Conservation (phyloP, 2,888 invertebrate genomes). For the Yponomeuta evonymella region DNA sequence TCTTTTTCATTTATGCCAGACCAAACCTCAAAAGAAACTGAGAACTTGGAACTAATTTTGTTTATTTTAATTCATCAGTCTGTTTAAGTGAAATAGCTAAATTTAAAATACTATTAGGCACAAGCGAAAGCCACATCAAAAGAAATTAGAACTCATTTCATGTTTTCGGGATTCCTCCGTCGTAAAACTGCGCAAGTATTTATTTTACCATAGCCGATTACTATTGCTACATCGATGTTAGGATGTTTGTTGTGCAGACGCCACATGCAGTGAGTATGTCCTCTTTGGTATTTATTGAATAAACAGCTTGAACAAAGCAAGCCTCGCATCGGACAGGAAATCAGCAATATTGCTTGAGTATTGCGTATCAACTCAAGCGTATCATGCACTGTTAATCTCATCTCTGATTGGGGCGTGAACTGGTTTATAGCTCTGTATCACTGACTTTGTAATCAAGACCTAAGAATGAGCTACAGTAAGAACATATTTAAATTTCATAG, state of each 20-base stretch:
- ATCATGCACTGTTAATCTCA: background rate
- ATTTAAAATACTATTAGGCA: no score
- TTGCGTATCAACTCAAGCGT: background rate
- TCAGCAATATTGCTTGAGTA: constrained; percentile 47
- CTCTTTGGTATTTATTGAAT: constrained; percentile 49
- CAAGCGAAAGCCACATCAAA: no score
- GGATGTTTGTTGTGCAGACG: background rate
- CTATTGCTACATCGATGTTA: background rate
- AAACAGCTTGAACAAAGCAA: constrained; percentile 52
- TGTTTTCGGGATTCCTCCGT: background rate
- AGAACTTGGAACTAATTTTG: no score
- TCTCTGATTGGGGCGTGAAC: background rate
- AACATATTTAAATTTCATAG: no score
- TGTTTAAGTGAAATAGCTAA: no score
- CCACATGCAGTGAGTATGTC: background rate
- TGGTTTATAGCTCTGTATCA: background rate
- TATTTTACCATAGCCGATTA: background rate
- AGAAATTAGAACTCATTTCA: no score
- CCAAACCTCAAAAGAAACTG: no score
- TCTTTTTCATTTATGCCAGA: no score
- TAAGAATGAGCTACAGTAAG: no score
- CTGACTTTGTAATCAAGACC: background rate
- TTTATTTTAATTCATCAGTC: no score
- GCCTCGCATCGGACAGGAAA: constrained; percentile 49
- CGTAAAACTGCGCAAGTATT: background rate